phyloP scores from a whole-genome alignment of 2,888 invertebrate species.

The Drosophila helvetica region DNA sequence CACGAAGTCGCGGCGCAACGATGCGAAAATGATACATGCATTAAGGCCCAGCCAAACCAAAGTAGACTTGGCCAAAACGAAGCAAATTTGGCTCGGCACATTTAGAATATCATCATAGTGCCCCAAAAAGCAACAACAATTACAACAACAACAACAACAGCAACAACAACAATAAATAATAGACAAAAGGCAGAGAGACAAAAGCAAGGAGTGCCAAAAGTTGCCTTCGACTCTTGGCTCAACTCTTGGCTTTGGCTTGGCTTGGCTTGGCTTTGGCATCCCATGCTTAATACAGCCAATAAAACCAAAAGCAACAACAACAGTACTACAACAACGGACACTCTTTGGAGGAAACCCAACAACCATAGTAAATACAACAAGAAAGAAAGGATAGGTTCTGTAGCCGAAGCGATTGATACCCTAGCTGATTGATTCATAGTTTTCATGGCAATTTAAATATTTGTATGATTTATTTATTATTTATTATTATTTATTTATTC shows the following conservation, averaged over 20 bases:
- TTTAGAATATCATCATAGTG: conserved; percentile 82
- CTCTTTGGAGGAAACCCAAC: conserved; percentile 17
- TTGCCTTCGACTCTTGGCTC: conserved; percentile 33
- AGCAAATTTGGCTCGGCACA: conserved; percentile 79
- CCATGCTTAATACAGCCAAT: conserved; percentile 78
- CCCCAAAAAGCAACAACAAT: conserved; percentile 23
- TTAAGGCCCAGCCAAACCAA: conserved; percentile 65
- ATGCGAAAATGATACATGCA: conserved; percentile 80
- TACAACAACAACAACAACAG: conserved; percentile 5
- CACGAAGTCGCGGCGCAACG: conserved; percentile 79
- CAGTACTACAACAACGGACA: conserved; percentile 18
- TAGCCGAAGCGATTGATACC: not conserved
- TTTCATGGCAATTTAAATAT: no score
- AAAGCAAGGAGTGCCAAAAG: conserved; percentile 80
- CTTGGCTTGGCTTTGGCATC: conserved; percentile 72
- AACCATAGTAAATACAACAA: conserved; percentile 11
- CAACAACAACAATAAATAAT: conserved; percentile 34
- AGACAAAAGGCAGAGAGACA: conserved; percentile 50
- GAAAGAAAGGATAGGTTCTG: not conserved
- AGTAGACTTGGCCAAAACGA: conserved; percentile 70
- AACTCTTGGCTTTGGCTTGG: conserved; percentile 52
- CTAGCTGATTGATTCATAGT: not conserved
- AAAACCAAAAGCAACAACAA: conserved; percentile 56
- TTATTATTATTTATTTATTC: no score
- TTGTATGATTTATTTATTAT: no score